Percentiles rank a stretch among this genome's conserved stretches.
Conservation (phyloP, 2,113 vertebrate species). For the Sander vitreus region DNA sequence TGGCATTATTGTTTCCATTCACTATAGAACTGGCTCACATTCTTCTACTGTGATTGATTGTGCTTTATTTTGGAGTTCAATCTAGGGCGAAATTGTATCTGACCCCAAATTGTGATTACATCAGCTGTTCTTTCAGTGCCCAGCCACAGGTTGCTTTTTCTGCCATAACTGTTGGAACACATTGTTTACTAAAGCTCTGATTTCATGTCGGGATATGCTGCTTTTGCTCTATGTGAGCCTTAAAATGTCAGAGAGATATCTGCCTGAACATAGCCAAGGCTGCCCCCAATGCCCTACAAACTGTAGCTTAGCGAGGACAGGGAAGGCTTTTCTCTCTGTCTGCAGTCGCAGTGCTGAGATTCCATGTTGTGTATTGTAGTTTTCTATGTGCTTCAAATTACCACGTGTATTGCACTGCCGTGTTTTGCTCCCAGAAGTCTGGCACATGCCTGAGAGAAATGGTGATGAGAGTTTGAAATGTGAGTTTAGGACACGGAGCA, state of each 20-base stretch:
- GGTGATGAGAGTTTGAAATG: constrained; percentile 14
- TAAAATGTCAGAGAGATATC: constrained; percentile 42
- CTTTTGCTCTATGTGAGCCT: constrained; percentile 9
- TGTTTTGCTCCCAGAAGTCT: constrained; percentile 1
- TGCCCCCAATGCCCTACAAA: constrained; percentile 41
- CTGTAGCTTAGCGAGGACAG: constrained; percentile 9
- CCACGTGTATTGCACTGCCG: background rate
- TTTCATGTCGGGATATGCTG: constrained; percentile 55
- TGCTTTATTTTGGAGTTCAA: constrained; percentile 52
- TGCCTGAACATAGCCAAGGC: constrained; percentile 53
- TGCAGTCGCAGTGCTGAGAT: constrained; percentile 25
- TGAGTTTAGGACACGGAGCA: background rate
- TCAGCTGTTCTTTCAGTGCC: constrained; percentile 11
- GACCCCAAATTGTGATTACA: constrained; percentile 31
- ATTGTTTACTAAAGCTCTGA: constrained; percentile 48
- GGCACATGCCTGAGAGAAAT: constrained; percentile 1
- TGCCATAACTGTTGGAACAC: constrained; percentile 28
- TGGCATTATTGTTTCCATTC: constrained; percentile 23
- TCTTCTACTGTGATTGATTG: constrained; percentile 45
- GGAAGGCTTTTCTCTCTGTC: constrained; percentile 1
- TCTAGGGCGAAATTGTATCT: constrained; percentile 38
- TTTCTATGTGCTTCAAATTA: constrained; percentile 9
- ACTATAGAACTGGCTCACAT: constrained; percentile 16
- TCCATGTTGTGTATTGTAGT: background rate
- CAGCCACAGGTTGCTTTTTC: constrained; percentile 37